Conservation (phyloP, 2,888 invertebrate species). For the Ornithoptera priamus region DNA sequence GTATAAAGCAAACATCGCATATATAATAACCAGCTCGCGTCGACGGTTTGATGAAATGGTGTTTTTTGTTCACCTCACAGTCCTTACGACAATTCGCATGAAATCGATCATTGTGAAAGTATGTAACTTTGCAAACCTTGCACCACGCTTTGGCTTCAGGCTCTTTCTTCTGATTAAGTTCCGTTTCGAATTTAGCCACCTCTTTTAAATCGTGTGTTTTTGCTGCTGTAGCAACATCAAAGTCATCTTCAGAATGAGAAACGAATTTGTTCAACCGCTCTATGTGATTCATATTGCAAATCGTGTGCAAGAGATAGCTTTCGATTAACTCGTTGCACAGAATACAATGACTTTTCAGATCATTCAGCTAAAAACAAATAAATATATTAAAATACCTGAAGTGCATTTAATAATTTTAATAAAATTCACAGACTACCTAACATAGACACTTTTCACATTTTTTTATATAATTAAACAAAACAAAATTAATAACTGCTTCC, state of each 20-base stretch:
- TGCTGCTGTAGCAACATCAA: not conserved
- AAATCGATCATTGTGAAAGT: not conserved
- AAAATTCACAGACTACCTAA: too few relatives aligned
- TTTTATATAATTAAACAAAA: too few relatives aligned
- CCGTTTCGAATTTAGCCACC: not conserved
- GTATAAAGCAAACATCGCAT: not conserved
- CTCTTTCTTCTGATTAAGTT: not conserved
- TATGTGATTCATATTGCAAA: not conserved
- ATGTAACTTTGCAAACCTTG: not conserved
- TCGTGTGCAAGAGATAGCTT: not conserved
- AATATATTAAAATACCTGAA: not conserved
- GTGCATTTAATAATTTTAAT: not conserved
- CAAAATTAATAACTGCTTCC: too few relatives aligned
- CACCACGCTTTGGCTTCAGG: not conserved
- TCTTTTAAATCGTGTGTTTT: not conserved
- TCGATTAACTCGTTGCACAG: constrained; percentile 18
- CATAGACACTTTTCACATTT: too few relatives aligned
- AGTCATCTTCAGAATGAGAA: not conserved
- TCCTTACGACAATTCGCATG: not conserved
- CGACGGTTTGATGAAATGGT: not conserved
- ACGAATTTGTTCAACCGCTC: constrained; percentile 2
- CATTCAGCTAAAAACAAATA: constrained; percentile 7
- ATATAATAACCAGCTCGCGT: not conserved
- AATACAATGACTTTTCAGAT: constrained; percentile 11
- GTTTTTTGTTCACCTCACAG: not conserved